These are phyloP conservation scores for Emys orbicularis DNA, from an alignment of 2,797 vertebrate genomes.

Conservation along the genomic window DNA sequence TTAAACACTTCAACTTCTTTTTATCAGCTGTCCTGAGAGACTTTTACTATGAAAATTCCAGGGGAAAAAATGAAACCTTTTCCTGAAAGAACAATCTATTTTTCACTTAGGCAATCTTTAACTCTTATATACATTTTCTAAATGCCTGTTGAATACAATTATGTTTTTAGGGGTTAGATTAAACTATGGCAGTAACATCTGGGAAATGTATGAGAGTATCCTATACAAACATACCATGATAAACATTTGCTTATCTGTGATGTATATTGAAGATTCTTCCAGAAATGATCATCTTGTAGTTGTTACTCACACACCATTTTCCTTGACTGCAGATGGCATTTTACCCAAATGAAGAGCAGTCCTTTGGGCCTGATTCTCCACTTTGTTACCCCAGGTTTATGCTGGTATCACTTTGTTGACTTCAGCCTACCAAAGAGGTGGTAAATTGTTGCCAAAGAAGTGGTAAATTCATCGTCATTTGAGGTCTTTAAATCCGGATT, in stretches of 20 bases:
- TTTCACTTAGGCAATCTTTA: slow-evolving; percentile 22
- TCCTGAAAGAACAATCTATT: slow-evolving; percentile 25
- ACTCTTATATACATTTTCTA: slow-evolving; percentile 7
- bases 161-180: neutral
- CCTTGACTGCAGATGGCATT: neutral
- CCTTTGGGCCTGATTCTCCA: neutral
- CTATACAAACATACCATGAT: neutral
- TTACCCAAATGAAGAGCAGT: neutral
- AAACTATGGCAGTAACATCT: neutral
- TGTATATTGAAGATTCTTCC: neutral
- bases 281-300: neutral
- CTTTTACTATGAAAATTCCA: slow-evolving; percentile 5
- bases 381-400: neutral
- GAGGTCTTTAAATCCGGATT: neutral
- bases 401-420: neutral
- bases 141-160: neutral
- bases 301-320: neutral
- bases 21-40: slow-evolving; percentile 45
- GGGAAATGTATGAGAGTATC: neutral
- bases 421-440: neutral
- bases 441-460: neutral
- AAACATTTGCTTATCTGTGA: neutral
- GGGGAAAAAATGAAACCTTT: neutral
- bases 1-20: slow-evolving; percentile 39
- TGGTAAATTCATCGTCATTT: neutral